These are phyloP conservation scores for Poeciliopsis prolifica DNA, from an alignment of 2,113 vertebrate species.

Conservation along the genomic window DNA sequence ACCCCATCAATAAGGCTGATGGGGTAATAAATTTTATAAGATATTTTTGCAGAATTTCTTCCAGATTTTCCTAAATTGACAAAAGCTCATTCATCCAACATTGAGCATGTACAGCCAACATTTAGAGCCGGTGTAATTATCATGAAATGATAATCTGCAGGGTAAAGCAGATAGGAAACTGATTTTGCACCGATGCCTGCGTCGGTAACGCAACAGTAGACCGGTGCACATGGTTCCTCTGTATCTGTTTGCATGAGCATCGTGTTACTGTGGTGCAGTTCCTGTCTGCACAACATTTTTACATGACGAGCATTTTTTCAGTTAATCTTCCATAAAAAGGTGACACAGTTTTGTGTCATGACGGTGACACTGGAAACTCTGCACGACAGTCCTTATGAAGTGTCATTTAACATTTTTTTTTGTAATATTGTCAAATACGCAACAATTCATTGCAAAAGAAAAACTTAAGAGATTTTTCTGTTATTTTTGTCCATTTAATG, in stretches of 20 bases:
- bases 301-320: background rate
- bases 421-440: background rate
- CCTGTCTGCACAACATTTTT: background rate
- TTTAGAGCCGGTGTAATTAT: background rate
- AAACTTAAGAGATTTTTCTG: too few species aligned
- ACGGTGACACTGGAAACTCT: background rate
- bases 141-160: background rate
- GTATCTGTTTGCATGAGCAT: background rate
- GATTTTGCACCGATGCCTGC: background rate
- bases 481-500: too few species aligned
- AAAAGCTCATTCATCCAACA: too few species aligned
- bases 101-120: background rate
- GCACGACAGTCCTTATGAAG: too few species aligned
- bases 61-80: too few species aligned
- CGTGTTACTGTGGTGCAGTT: background rate
- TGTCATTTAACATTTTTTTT: background rate
- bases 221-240: too few species aligned
- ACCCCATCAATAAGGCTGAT: too few species aligned
- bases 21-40: too few species aligned
- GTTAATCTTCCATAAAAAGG: background rate
- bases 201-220: too few species aligned
- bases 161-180: background rate
- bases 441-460: too few species aligned
- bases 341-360: background rate
- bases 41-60: too few species aligned